A percentile compares a stretch with the other conserved stretches of the same genome.
phyloP scores from a whole-genome alignment of 1,140 invertebrate genomes.

The Psix sp. region DNA sequence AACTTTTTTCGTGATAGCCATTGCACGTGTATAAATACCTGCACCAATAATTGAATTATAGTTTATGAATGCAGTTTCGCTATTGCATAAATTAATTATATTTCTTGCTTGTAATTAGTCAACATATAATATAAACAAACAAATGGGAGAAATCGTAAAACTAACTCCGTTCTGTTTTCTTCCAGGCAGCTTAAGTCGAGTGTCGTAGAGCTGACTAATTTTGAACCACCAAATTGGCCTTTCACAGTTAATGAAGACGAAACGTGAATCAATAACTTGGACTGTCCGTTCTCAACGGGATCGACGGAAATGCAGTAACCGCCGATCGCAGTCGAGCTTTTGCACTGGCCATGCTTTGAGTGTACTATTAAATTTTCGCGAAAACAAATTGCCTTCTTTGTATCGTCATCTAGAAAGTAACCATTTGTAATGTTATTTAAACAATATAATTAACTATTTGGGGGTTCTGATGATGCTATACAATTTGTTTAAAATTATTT shows the following conservation, averaged over 20 bases:
- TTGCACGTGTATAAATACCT: constrained; percentile 58
- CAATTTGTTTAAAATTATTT: no score
- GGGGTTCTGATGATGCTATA: background rate
- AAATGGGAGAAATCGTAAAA: constrained; percentile 3
- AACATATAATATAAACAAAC: no score
- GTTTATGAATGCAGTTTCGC: no score
- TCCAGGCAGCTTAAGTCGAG: constrained; percentile 63
- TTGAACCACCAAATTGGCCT: constrained; percentile 61
- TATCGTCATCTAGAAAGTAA: constrained; percentile 52
- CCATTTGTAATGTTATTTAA: no score
- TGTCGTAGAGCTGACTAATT: constrained; percentile 57
- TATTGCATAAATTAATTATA: constrained; percentile 3
- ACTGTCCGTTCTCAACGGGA: constrained; percentile 27
- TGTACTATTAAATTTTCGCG: constrained; percentile 63
- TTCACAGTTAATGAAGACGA: constrained; percentile 61
- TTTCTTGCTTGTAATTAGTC: background rate
- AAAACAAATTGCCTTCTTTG: constrained; percentile 59
- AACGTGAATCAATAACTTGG: constrained; percentile 57
- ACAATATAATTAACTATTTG: no score
- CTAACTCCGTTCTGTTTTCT: constrained; percentile 67
- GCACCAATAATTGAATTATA: constrained; percentile 6
- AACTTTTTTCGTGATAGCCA: constrained; percentile 58
- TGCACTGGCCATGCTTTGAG: constrained; percentile 41
- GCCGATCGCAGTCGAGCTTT: constrained; percentile 49
- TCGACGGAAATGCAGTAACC: constrained; percentile 63